Base-by-base conservation (phyloP, 2,797 vertebrate genomes). In the Enteromius trimaculatus region DNA sequence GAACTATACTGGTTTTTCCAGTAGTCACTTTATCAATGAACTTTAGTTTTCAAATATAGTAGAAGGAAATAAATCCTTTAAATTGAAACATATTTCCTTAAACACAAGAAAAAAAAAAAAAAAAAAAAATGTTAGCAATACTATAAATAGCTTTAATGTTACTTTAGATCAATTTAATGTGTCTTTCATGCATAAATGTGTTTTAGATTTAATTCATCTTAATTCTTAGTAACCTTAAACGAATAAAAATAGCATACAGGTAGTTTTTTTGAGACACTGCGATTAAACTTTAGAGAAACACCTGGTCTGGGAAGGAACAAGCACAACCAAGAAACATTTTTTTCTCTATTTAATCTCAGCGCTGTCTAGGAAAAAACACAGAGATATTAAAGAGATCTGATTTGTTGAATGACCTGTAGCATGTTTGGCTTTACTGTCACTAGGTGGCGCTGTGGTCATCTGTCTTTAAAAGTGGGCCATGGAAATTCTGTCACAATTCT, bases 361-460 rank as follows among this genome's bases (percentile, higher is more conserved):
- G 26, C 26, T 72, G 26, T 72, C 17, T 51, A 6, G 9, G 69
- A 72, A 29, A 29, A 71, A 29, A 3, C 10, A 44, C 66, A 2
- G 8, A 26, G 6, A 53, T 53, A 34, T 78, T n/a, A 47, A 21
- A 79, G 7, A 68, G 42, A 10, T 39, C 37, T 34, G 16, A 26
- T 14, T 62, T 62, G n/a, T 60, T 17, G 47, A 3, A 29, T 14
- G 19, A 16, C 23, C 58, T 42, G 23, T 81, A 64, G 13, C 74
- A 65, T 21, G n/a, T 29, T 14, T 68, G 53, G 1, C 19, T 29
- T 77, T 78, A 19, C 47, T n/a, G 7, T 79, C 87, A 86, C 77
- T 42, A 85, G 85, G 78, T 62, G 83, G 66, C 51, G 82, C 71
- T 84, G 77, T 83, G 71, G 83, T 72, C 42, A 23, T 85, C 85